Base-by-base conservation (phyloP, 2,888 invertebrate species). In the Lasioglossum calceatum region DNA sequence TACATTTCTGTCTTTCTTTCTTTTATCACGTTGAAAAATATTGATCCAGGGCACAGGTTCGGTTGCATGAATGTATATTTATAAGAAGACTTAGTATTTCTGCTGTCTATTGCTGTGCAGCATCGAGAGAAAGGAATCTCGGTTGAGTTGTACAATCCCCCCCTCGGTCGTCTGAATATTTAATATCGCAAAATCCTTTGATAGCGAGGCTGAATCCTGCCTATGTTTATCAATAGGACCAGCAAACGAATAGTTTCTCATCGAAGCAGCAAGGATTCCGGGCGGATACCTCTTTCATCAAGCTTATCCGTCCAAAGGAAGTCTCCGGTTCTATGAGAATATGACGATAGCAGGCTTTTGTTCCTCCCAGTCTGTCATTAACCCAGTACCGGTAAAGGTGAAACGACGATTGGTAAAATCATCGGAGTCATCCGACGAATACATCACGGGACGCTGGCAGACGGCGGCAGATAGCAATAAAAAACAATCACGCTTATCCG, bases 361-460 rank as follows among this genome's bases (percentile, higher is more conserved):
- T 79, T 44, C 75, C 64, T 32, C 7, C n/a, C n/a, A 27, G 39
- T 3, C 75, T 81, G 77, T 84, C 75, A 78, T 86, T 84, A 78
- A 81, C 85, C 71, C 58, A 42, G 64, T 19, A 47, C 50, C 23
- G 50, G 27, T n/a, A 44, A 10, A 39, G 27, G 32, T 32, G 19
- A 36, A 80, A 61, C 58, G 42, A 42, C 44, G 50, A 71, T 47
- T 47, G 19, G 74, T n/a, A 47, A 23, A 14, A 23, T 44, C 61
- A 76, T 81, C 47, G 67, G 42, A 70, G 27, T 75, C 70, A 54
- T 54, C 23, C 36, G 32, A 39, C 42, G 72, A 72, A 72, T 10
- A 27, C 7, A 27, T 27, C 44, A 19, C 27, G 16, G 67, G 10
- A 23, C 61, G 39, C 32, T 2, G 16, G 19, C 39, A 39, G 39